These are phyloP conservation scores for Glaucidium brasilianum DNA, from an alignment of 2,113 vertebrate genomes.

Conservation along the genomic window DNA sequence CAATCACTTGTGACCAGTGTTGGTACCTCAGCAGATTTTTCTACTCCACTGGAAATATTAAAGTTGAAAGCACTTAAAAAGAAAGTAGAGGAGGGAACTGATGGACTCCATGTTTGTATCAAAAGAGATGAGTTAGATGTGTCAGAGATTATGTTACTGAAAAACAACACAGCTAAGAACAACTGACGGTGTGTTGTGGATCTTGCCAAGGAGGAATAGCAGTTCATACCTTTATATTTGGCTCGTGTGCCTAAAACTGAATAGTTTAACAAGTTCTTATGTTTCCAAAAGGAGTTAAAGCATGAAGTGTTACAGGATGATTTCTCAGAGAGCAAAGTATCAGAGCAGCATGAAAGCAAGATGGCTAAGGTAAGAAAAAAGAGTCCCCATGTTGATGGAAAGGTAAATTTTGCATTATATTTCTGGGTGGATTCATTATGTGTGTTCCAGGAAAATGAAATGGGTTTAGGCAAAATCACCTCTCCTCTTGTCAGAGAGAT, in stretches of 20 bases:
- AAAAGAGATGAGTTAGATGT: conserved; percentile 7
- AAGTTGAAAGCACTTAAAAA: neutral
- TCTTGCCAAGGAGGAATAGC: neutral
- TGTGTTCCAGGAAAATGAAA: neutral
- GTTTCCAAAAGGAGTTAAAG: conserved; percentile 58
- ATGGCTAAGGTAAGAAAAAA: conserved; percentile 62
- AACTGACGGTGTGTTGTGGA: neutral
- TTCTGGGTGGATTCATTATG: neutral
- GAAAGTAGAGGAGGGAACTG: neutral
- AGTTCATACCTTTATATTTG: conserved; percentile 23
- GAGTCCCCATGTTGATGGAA: neutral
- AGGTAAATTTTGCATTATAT: neutral
- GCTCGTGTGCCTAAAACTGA: conserved; percentile 34
- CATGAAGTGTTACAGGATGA: conserved; percentile 22
- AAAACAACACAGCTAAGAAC: neutral
- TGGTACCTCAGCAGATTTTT: neutral
- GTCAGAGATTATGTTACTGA: conserved; percentile 49
- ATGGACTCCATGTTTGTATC: neutral
- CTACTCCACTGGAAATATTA: neutral
- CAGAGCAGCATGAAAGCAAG: conserved; percentile 59
- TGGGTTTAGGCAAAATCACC: neutral
- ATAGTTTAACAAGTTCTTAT: conserved; percentile 48
- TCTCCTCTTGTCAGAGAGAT: neutral
- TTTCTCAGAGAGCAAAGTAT: conserved; percentile 24
- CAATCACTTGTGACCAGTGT: too few relatives aligned